Evolutionary conservation across 2,888 invertebrate species (phyloP).

Genomic region (Spicauda simplicius): DNA sequence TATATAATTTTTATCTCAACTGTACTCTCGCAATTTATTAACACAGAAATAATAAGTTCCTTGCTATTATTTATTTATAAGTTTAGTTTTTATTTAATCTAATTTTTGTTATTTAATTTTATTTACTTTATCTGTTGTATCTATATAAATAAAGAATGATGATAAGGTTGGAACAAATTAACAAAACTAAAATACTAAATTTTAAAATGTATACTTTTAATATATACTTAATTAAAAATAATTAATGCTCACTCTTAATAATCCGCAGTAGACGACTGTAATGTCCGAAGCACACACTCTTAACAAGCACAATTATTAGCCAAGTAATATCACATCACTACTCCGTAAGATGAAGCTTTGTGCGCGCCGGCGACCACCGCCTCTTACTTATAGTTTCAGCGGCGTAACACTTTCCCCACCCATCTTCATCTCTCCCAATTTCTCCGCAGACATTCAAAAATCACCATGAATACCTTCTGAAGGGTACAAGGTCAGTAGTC

Average conservation of each 20-base stretch:
- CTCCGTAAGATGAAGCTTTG: conserved; percentile 59
- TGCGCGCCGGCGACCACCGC: conserved; percentile 56
- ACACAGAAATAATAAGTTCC: no score
- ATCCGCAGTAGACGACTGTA: neutral
- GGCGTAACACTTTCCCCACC: conserved; percentile 79
- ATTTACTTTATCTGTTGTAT: no score
- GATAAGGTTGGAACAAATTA: no score
- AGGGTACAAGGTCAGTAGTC: neutral
- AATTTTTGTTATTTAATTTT: no score
- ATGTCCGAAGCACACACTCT: conserved; percentile 35
- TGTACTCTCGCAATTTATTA: no score
- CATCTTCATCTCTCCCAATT: conserved; percentile 57
- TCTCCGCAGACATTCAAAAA: conserved; percentile 42
- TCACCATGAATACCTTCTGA: neutral
- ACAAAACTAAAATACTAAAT: no score
- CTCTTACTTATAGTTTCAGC: conserved; percentile 79
- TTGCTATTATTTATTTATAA: no score
- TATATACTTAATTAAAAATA: neutral
- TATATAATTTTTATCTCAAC: no score
- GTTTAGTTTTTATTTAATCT: no score
- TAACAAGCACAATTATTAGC: neutral
- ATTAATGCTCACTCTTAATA: neutral
- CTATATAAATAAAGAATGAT: no score
- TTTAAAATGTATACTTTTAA: no score
- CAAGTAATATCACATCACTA: conserved; percentile 29